Evolutionary conservation across 2,113 vertebrate genomes (phyloP), one percentile per base, ranked within the genome.

Genomic region (Lontra canadensis): DNA sequence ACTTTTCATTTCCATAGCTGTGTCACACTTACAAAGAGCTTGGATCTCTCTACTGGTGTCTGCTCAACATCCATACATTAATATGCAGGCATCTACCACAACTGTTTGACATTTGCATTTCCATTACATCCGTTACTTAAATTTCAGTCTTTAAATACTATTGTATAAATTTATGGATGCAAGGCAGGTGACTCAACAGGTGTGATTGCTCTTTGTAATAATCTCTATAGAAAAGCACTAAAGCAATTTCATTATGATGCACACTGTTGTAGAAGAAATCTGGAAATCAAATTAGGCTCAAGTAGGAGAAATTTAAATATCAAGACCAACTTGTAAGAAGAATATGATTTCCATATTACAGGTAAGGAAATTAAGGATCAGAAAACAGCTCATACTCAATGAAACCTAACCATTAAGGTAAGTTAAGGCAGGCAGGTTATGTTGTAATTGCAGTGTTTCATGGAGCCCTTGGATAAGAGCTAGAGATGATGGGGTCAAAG

Each of bases 91-190:
- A 71, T 25, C 3, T 52, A 17, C 1, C 63, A 8, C 20, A 79
- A 81, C 25, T n/a, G 93, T 89, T 52, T 93, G 80, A 81, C 13
- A 55, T 67, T 83, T 89, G 20, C 74, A 63, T 90, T 81, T 90
- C 26, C 65, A 88, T 59, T 91, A 42, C 0, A 26, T 86, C 90
- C 92, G 18, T 9, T 85, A 61, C 74, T 57, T 65, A 94, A 74
- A 96, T 69, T 84, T 80, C 13, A n/a, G 10, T 84, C 63, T 95
- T 88, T 95, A 88, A 88, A 81, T 59, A 79, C 12, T 93, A 55
- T 34, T 95, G 9, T 7, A 65, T 92, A 87, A 87, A 90, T 61
- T 17, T 89, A 29, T 39, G 31, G 3, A 61, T 59, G 44, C 8
- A n/a, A 95, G 10, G 9, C 15, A 71, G 34, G 26, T 44, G 84